Evolutionary conservation across 2,888 invertebrate species (phyloP).

Genomic region (Drosophila tanythrix): DNA sequence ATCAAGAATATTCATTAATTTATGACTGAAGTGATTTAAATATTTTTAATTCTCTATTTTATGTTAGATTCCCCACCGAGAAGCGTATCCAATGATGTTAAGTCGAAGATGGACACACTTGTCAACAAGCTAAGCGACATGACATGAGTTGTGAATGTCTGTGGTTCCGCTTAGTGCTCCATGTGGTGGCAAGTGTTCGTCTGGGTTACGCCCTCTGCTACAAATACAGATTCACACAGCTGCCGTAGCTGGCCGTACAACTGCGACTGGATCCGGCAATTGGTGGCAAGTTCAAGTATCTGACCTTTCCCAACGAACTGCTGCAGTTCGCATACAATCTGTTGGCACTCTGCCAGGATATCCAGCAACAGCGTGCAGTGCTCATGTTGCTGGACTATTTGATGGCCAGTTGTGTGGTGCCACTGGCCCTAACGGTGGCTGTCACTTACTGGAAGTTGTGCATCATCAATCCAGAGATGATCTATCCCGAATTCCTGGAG

Average conservation of each 20-base stretch:
- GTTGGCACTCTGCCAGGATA: conserved; percentile 45
- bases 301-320: conserved; percentile 52
- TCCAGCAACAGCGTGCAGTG: conserved; percentile 10
- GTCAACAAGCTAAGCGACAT: not conserved
- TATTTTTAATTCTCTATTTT: not conserved
- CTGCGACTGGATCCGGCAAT: conserved; percentile 37
- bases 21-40: not conserved
- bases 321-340: conserved; percentile 46
- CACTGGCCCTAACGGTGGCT: conserved; percentile 42
- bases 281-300: conserved; percentile 65
- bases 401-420: conserved; percentile 44
- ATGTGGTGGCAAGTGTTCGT: conserved; percentile 35
- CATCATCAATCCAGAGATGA: conserved; percentile 18
- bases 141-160: not conserved
- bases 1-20: not conserved
- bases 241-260: conserved; percentile 42
- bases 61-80: not conserved
- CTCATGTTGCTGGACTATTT: conserved; percentile 33
- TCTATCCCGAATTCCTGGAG: conserved; percentile 42
- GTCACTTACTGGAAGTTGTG: conserved; percentile 57
- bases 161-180: conserved; percentile 33
- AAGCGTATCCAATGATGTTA: not conserved
- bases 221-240: conserved; percentile 27
- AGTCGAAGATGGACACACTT: not conserved
- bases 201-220: conserved; percentile 52